phyloP scores from a whole-genome alignment of 2,113 vertebrate genomes.

The Zapus hudsonius region DNA sequence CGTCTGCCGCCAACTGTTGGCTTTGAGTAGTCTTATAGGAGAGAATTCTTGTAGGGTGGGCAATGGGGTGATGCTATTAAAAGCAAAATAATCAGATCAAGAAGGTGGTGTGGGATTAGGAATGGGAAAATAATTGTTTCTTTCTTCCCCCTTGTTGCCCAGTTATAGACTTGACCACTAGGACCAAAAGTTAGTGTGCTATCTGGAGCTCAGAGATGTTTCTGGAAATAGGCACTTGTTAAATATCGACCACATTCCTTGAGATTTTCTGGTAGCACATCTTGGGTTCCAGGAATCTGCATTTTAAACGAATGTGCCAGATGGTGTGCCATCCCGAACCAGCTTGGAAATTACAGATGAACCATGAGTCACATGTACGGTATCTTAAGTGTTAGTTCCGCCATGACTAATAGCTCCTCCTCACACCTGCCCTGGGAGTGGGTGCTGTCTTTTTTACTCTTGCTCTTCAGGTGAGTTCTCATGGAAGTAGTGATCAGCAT shows the following conservation, averaged over 20 bases:
- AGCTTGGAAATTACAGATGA: background rate
- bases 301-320: conserved; percentile 3
- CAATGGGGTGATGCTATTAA: background rate
- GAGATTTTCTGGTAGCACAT: conserved; percentile 2
- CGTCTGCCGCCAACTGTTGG: background rate
- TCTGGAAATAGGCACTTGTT: background rate
- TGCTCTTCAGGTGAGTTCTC: background rate
- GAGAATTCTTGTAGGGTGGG: background rate
- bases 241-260: background rate
- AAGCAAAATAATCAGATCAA: background rate
- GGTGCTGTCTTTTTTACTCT: background rate
- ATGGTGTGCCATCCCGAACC: background rate
- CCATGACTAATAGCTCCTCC: background rate
- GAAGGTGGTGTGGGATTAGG: background rate
- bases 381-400: background rate
- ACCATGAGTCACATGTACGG: background rate
- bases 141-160: background rate
- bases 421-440: background rate
- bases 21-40: background rate
- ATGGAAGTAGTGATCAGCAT: background rate
- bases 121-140: background rate
- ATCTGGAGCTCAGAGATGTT: background rate
- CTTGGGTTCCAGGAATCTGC: conserved; percentile 12
- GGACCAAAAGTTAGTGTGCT: background rate
- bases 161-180: background rate